Evolutionary conservation across 2,113 vertebrate genomes (phyloP), one percentile per base, ranked within the genome.

Genomic region (Terrapene triunguis): DNA sequence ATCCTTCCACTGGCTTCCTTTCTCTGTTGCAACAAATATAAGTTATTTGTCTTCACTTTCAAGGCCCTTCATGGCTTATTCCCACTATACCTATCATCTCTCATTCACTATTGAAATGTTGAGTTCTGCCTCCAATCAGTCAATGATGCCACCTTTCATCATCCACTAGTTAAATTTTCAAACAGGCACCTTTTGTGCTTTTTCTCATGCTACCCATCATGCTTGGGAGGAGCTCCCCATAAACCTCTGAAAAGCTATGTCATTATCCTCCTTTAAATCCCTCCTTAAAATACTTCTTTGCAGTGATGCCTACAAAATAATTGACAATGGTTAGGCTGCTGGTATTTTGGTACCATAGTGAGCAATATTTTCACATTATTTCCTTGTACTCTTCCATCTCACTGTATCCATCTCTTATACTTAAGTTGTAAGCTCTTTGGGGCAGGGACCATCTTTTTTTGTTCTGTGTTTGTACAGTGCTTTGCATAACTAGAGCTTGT

Each of bases 31-130:
- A 29, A 32, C 5, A 51, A 24, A 62, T 38, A 55, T 85, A 85
- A 96, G 84, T 54, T 85, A 80, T 94, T 94, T 89, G 76, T 90
- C 47, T 95, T 92, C 80, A 94, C 42, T 94, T 92, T 89, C 86
- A 89, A 85, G 82, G 50, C 54, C 16, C n/a, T 90, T 16, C 54
- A 47, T 84, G 32, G 2, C 3, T 91, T 95, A 95, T 96, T 38
- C 32, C 85, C 19, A 85, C 42, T 1, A 0, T 80, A 11, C 27
- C 74, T 14, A n/a, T 81, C 53, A n/a, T 89, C 47, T 54, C 76
- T 74, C 80, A 54, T 93, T 76, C 27, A 50, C 85, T 95, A 87
- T 25, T 90, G 87, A 95, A 85, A 80, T 80, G 35, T 82, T 38
- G 80, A 62, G 55, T 44, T 6, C 0, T 0, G 87, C 59, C 82